Evolutionary conservation across 2,113 vertebrate genomes (phyloP), one percentile per base, ranked within the genome.

Genomic region (Acinonyx jubatus): DNA sequence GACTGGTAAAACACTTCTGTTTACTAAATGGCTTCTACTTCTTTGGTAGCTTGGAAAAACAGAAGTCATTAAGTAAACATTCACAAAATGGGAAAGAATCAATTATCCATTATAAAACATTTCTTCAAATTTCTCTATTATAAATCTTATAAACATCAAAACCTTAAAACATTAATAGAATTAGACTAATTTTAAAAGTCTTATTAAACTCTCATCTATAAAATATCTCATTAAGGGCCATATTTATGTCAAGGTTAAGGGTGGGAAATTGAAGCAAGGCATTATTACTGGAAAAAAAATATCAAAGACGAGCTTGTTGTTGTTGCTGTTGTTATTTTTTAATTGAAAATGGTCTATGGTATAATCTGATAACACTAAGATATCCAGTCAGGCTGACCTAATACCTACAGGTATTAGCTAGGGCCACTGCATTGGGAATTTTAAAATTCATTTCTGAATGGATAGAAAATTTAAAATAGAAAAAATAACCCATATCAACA

Each of bases 221-320:
- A 76, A 95, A 68, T 74, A 76, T 86, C 81, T 85, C 33, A 41
- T 66, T 90, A 84, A 93, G 29, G 15, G 3, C 25, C 57, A 21
- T 90, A 81, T 57, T 94, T 91, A 61, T 38, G 21, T 41, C 48
- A 96, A 68, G 12, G 27, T 96, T 84, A 57, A 93, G 93, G 45
- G 38, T 93, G 15, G 25, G 21, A 96, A 95, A 66, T 61, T 41
- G 50, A 95, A 85, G 19, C 19, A 66, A 87, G 45, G 1, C 36
- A 27, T 81, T 74, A 33, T n/a, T 89, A 52, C 12, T 45, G 14
- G 38, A 48, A 89, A 87, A 55, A 76, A 73, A 25, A 66, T 23
- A 10, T 41, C 10, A 65, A 80, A 57, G 48, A 5, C 33, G 45
- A 45, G 45, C 45, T 45, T 9, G 45, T 45, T 45, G 45, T 45